These are phyloP conservation scores for Horisme vitalbata DNA, from an alignment of 2,888 invertebrate species.

Conservation along the genomic window DNA sequence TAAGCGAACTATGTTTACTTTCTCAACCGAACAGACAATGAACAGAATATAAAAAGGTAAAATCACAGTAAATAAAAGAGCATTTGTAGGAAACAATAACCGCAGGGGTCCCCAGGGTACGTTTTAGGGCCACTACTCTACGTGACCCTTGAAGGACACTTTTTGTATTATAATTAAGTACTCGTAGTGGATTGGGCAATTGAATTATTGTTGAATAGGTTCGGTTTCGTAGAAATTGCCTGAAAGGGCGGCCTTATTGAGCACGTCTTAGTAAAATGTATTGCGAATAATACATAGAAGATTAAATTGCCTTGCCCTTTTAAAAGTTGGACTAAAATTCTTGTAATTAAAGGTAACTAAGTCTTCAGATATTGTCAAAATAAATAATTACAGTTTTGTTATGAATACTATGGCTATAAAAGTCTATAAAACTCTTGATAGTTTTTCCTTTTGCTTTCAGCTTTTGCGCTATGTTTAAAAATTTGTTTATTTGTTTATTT, in stretches of 20 bases:
- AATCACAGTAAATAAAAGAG: slow-evolving; percentile 10
- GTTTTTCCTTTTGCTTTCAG: no score
- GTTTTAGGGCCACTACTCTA: slow-evolving; percentile 52
- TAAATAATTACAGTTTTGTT: no score
- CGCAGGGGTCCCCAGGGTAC: slow-evolving; percentile 51
- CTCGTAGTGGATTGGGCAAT: slow-evolving; percentile 55
- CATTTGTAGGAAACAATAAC: slow-evolving; percentile 21
- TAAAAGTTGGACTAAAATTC: no score
- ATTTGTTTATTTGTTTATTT: no score
- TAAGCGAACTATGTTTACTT: not conserved
- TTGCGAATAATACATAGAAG: no score
- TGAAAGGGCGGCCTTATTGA: slow-evolving; percentile 30
- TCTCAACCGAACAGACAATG: slow-evolving; percentile 35
- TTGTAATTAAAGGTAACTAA: no score
- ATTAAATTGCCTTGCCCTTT: no score
- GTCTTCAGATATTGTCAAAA: no score
- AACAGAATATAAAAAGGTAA: slow-evolving; percentile 23
- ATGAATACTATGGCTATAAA: no score
- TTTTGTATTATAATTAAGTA: slow-evolving; percentile 61
- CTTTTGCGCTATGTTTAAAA: no score
- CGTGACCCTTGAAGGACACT: slow-evolving; percentile 67
- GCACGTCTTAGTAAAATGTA: no score
- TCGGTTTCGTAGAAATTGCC: slow-evolving; percentile 41
- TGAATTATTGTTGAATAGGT: slow-evolving; percentile 55
- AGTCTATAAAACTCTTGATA: no score